A percentile compares a stretch with the other conserved stretches of the same genome.
Evolutionary conservation across 2,113 vertebrate species (phyloP).

Genomic region (Accipiter cooperii): DNA sequence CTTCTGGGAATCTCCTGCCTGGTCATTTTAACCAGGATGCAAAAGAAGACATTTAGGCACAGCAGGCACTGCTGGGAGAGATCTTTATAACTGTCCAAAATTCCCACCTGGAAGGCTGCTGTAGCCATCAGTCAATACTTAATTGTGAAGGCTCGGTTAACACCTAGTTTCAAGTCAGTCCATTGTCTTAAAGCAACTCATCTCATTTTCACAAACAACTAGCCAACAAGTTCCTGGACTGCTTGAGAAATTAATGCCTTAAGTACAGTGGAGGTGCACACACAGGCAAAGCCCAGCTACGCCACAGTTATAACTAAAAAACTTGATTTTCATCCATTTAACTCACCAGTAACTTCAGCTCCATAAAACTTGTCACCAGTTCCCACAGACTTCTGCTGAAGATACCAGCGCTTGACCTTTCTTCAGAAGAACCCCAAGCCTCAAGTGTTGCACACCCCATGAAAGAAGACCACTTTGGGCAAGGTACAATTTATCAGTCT

Average conservation of each 20-base stretch:
- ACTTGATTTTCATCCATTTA: background rate
- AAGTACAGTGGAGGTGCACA: background rate
- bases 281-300: background rate
- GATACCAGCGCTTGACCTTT: background rate
- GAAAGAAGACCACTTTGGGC: background rate
- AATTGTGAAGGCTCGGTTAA: background rate
- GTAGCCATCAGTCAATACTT: background rate
- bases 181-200: background rate
- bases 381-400: background rate
- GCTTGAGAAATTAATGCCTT: background rate
- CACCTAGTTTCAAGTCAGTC: background rate
- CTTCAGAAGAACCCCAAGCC: background rate
- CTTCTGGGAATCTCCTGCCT: background rate
- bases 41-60: background rate
- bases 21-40: background rate
- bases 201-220: background rate
- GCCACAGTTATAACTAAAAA: background rate
- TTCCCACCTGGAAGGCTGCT: background rate
- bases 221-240: background rate
- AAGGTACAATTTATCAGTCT: background rate
- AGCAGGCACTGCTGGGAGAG: background rate
- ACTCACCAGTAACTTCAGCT: background rate
- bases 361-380: background rate
- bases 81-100: background rate
- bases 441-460: accelerated